Conservation (phyloP, 2,888 invertebrate genomes). For the Conus canariensis region DNA sequence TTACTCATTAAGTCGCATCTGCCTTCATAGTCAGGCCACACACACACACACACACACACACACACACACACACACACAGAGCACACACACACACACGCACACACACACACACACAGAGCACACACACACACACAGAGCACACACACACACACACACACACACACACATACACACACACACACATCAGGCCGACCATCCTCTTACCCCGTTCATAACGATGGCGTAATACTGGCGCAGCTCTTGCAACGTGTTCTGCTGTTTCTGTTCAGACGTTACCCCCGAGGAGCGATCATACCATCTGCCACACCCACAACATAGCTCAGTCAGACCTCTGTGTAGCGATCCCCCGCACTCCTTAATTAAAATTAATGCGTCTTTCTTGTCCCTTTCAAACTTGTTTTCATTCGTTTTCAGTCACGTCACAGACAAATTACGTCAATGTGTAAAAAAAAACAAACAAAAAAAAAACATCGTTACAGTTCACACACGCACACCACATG, state of each 20-base stretch:
- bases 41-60: neutral
- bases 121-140: neutral
- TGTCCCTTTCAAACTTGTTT: no score
- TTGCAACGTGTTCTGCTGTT: conserved; percentile 31
- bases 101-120: neutral
- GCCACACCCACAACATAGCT: neutral
- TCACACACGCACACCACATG: no score
- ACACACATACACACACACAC: conserved; percentile 20
- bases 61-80: neutral
- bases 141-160: conserved; percentile 15
- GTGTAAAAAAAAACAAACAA: no score
- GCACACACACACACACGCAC: neutral
- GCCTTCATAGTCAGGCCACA: neutral
- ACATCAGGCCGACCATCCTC: neutral
- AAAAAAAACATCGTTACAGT: no score
- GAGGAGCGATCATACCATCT: neutral
- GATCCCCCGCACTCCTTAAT: no score
- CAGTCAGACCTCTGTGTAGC: no score
- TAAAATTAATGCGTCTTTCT: no score
- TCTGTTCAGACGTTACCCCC: neutral
- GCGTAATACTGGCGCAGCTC: conserved; percentile 44
- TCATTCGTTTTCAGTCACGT: no score
- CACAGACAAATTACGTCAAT: no score
- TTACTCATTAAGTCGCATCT: no score
- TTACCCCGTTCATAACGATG: conserved; percentile 44